phyloP scores from a whole-genome alignment of 2,888 invertebrate genomes.

The Tuta absoluta region DNA sequence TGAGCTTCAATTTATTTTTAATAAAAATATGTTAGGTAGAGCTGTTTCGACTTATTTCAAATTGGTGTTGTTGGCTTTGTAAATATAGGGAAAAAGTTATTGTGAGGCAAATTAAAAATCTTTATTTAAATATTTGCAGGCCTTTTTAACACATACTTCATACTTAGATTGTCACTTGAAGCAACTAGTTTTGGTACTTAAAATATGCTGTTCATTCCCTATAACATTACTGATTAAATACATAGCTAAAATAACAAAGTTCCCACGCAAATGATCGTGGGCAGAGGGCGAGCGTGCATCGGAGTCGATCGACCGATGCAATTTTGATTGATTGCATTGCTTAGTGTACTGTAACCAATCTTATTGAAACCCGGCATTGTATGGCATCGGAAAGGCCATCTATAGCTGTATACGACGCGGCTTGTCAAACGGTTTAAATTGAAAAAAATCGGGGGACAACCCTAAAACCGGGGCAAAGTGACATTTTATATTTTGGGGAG shows the following conservation, averaged over 20 bases:
- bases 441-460: slow-evolving; percentile 76
- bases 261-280: slow-evolving; percentile 48
- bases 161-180: too few species aligned
- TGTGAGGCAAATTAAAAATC: not conserved
- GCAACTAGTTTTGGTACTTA: not conserved
- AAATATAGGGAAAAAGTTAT: not conserved
- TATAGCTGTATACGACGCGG: slow-evolving; percentile 73
- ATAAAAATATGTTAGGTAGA: slow-evolving; percentile 13
- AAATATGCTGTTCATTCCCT: not conserved
- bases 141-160: too few species aligned
- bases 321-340: slow-evolving; percentile 81
- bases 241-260: slow-evolving; percentile 28
- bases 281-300: slow-evolving; percentile 59
- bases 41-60: not conserved
- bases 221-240: slow-evolving; percentile 10
- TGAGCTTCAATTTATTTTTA: slow-evolving; percentile 18
- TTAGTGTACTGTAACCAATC: slow-evolving; percentile 81
- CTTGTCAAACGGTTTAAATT: slow-evolving; percentile 79
- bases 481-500: slow-evolving; percentile 74
- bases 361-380: slow-evolving; percentile 80
- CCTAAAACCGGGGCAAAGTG: slow-evolving; percentile 66
- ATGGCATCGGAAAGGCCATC: slow-evolving; percentile 71
- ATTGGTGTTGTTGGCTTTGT: not conserved
- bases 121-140: too few species aligned
- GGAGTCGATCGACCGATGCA: slow-evolving; percentile 73